phyloP scores from a whole-genome alignment of 2,888 invertebrate species.

The Nephrocerus scutellatus region DNA sequence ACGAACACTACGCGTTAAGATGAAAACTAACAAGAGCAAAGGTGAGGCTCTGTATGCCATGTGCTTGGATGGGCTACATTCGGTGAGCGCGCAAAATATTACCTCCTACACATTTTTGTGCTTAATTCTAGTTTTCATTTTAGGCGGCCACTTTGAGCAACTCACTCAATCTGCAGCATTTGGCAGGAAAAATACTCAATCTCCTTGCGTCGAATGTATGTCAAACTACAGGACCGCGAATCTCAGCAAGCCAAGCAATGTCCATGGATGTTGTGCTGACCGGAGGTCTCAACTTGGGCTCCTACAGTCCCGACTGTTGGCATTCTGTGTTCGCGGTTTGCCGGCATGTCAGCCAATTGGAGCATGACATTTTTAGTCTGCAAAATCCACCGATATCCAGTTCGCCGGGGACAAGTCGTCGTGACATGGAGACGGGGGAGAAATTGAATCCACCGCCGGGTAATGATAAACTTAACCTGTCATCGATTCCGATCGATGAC shows the following conservation, averaged over 20 bases:
- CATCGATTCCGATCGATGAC: conserved; percentile 59
- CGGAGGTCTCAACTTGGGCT: conserved; percentile 81
- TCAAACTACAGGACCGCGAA: conserved; percentile 66
- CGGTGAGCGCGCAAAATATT: no score
- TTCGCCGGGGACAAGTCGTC: conserved; percentile 39
- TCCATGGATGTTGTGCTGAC: conserved; percentile 87
- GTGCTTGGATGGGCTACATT: conserved; percentile 83
- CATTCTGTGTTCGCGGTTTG: conserved; percentile 91
- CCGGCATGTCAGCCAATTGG: conserved; percentile 84
- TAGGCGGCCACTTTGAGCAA: conserved; percentile 85
- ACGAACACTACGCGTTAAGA: conserved; percentile 46
- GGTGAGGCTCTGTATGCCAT: conserved; percentile 75
- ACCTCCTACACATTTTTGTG: no score
- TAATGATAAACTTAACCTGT: conserved; percentile 55
- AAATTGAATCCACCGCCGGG: conserved; percentile 44
- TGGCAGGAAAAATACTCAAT: conserved; percentile 85
- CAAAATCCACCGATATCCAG: conserved; percentile 50
- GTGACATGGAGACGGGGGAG: conserved; percentile 44
- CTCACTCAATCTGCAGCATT: conserved; percentile 75
- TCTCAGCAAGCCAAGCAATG: conserved; percentile 82
- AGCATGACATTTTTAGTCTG: conserved; percentile 82
- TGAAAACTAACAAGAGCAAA: conserved; percentile 50
- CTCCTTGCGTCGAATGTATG: conserved; percentile 84
- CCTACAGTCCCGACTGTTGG: conserved; percentile 92
- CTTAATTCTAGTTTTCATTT: neutral